Conservation (phyloP, 2,113 vertebrate species). For the Gallinago paraguaiae region DNA sequence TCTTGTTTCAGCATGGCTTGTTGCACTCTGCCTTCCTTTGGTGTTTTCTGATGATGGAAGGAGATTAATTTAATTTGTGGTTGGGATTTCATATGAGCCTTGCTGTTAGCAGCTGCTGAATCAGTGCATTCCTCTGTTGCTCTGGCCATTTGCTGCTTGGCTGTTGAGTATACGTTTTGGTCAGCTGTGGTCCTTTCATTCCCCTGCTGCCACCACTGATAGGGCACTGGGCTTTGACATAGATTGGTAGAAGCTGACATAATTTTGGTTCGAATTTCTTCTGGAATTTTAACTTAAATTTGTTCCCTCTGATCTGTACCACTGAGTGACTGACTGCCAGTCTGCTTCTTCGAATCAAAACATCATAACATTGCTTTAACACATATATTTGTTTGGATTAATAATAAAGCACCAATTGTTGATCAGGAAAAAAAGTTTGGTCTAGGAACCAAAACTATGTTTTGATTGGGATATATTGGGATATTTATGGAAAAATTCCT, state of each 20-base stretch:
- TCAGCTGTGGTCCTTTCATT: neutral
- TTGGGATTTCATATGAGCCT: constrained; percentile 41
- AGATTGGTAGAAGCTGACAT: neutral
- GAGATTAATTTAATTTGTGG: constrained; percentile 63
- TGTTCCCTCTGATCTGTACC: neutral
- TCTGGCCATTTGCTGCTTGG: neutral
- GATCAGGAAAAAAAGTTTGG: neutral
- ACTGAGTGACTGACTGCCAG: neutral
- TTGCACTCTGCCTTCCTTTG: constrained; percentile 58
- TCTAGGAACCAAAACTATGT: constrained; percentile 11
- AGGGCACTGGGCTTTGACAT: neutral
- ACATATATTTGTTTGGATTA: neutral
- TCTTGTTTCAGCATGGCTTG: constrained; percentile 40
- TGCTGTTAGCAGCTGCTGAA: constrained; percentile 26
- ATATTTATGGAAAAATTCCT: constrained; percentile 39
- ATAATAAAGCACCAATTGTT: constrained; percentile 4
- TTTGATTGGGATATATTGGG: constrained; percentile 20
- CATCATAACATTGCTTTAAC: neutral
- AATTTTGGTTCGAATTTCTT: neutral
- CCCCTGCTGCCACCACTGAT: neutral
- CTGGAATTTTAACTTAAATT: neutral
- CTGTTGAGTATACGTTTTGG: neutral
- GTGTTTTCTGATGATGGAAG: constrained; percentile 60
- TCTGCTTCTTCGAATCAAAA: neutral
- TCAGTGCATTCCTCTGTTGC: constrained; percentile 49